Conservation (phyloP, 92 coral and sea anemone genomes). For the Phymanthus crucifer region DNA sequence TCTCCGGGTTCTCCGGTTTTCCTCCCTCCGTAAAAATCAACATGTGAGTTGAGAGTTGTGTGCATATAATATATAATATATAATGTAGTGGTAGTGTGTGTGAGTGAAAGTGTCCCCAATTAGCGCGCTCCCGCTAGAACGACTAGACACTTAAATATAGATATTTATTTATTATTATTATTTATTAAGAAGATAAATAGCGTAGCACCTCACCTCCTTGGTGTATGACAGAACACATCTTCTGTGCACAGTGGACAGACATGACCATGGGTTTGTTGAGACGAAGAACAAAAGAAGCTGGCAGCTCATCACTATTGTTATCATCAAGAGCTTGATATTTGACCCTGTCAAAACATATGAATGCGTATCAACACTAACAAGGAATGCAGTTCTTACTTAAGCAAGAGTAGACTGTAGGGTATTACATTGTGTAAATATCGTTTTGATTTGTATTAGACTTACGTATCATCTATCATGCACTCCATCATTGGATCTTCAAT, state of each 20-base stretch:
- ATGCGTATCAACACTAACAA: background rate
- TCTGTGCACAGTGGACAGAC: slow-evolving; percentile 72
- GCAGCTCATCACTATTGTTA: slow-evolving; percentile 87
- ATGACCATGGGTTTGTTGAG: slow-evolving; percentile 87
- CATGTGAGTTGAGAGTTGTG: too few species aligned
- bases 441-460: background rate
- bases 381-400: background rate
- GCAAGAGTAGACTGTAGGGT: background rate
- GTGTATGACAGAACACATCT: slow-evolving; percentile 58
- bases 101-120: too few species aligned
- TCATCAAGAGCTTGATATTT: slow-evolving; percentile 79
- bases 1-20: too few species aligned
- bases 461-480: slow-evolving; percentile 61
- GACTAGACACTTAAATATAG: too few species aligned
- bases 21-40: too few species aligned
- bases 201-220: slow-evolving; percentile 65
- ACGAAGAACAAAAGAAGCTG: slow-evolving; percentile 88
- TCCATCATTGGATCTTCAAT: slow-evolving; percentile 70
- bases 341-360: slow-evolving; percentile 49
- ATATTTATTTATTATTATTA: too few species aligned
- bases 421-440: too few species aligned
- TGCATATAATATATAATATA: too few species aligned
- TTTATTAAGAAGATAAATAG: too few species aligned
- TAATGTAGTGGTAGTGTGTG: too few species aligned
- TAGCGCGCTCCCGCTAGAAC: too few species aligned